These are phyloP conservation scores for Tenrec ecaudatus DNA, from an alignment of 2,113 vertebrate species.

Conservation along the genomic window DNA sequence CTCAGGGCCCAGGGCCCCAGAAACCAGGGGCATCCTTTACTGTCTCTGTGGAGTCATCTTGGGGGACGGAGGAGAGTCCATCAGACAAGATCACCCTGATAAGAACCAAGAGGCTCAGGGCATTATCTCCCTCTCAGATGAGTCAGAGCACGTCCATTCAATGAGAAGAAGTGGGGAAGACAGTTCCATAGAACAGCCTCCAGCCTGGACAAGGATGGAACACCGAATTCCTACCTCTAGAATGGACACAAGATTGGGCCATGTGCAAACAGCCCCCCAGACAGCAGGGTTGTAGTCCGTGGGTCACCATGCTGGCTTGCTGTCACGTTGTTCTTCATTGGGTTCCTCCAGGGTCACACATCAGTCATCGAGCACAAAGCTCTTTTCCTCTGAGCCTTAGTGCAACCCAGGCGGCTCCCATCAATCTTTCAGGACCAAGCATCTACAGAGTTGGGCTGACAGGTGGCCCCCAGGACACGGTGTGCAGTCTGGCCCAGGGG, in stretches of 20 bases:
- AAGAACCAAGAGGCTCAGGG: neutral
- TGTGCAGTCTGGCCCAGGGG: neutral
- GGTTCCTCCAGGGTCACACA: neutral
- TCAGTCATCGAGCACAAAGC: slow-evolving; percentile 41
- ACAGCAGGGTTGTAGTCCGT: neutral
- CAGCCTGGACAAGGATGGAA: neutral
- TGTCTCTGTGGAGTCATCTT: accelerated
- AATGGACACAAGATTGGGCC: neutral
- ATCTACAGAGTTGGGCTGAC: neutral
- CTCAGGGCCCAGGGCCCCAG: neutral
- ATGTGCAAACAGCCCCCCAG: neutral
- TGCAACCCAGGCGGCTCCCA: neutral
- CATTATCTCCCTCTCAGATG: too few species aligned
- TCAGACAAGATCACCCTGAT: neutral
- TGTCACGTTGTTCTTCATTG: neutral
- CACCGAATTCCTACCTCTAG: neutral
- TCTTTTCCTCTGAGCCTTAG: neutral
- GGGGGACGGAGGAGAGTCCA: neutral
- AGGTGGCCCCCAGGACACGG: slow-evolving; percentile 22
- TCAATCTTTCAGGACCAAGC: slow-evolving; percentile 30
- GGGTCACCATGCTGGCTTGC: neutral
- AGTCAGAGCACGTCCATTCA: neutral
- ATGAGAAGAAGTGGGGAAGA: neutral
- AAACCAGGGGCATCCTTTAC: accelerated
- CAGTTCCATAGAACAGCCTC: neutral